These are phyloP conservation scores for Nasonovia ribisnigri DNA, from an alignment of 2,888 invertebrate species.

Conservation along the genomic window DNA sequence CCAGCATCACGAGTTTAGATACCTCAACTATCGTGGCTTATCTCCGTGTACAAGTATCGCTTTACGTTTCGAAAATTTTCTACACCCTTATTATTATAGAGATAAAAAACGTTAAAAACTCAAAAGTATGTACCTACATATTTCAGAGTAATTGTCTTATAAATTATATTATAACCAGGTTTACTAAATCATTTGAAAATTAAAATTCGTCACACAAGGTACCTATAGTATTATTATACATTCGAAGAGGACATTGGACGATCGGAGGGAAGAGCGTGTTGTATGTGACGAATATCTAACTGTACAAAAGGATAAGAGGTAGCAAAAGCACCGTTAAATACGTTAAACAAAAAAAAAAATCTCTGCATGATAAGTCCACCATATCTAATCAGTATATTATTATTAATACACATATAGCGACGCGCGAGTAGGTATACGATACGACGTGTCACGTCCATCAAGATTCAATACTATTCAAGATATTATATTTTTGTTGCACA, in stretches of 20 bases:
- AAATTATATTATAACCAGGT: not conserved
- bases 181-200: not conserved
- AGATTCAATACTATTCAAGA: not conserved
- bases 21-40: not conserved
- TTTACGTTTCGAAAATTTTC: not conserved
- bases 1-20: not conserved
- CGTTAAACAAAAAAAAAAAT: slow-evolving; percentile 31
- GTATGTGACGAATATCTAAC: slow-evolving; percentile 39
- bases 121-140: not conserved
- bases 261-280: not conserved
- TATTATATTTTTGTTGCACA: not conserved
- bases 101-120: not conserved
- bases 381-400: slow-evolving; percentile 37
- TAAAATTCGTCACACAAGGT: not conserved
- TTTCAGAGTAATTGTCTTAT: not conserved
- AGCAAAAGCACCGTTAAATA: slow-evolving; percentile 56
- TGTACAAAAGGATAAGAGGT: slow-evolving; percentile 33
- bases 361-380: slow-evolving; percentile 35
- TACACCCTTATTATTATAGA: not conserved
- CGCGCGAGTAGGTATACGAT: not conserved
- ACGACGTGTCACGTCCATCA: slow-evolving; percentile 26
- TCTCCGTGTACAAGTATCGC: not conserved
- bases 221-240: not conserved
- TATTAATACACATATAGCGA: slow-evolving; percentile 32
- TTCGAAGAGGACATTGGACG: not conserved